These are phyloP conservation scores for Drosophila aff. DNA, from an alignment of 1,140 invertebrate genomes.

Conservation along the genomic window DNA sequence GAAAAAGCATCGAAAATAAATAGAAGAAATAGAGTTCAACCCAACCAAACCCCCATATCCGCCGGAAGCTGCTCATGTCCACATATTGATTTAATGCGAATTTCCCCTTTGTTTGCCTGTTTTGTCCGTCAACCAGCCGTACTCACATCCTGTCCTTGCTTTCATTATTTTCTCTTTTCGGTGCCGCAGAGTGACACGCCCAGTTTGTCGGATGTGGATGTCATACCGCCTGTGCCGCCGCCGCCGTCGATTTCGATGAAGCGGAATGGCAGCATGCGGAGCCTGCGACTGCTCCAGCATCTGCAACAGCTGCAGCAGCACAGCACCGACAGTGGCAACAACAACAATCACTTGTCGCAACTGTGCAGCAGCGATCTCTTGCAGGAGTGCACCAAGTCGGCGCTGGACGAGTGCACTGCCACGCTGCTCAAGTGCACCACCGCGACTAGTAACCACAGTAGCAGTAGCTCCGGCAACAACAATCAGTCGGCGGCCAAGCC, in stretches of 20 bases:
- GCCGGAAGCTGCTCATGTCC: constrained; percentile 58
- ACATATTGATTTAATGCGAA: constrained; percentile 65
- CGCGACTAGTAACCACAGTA: constrained; percentile 28
- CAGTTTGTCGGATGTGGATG: constrained; percentile 79
- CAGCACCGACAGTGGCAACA: constrained; percentile 43
- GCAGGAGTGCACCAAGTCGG: constrained; percentile 74
- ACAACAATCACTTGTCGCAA: constrained; percentile 63
- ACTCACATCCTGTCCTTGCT: constrained; percentile 35
- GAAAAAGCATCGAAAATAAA: not conserved
- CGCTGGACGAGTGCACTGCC: constrained; percentile 78
- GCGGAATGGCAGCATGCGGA: constrained; percentile 79
- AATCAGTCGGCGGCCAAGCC: constrained; percentile 52
- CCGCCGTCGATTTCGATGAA: constrained; percentile 74
- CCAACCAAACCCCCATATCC: constrained; percentile 13
- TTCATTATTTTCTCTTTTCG: constrained; percentile 2
- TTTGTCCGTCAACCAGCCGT: constrained; percentile 37
- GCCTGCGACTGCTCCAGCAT: constrained; percentile 71
- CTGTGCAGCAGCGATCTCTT: constrained; percentile 76
- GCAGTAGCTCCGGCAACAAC: constrained; percentile 30
- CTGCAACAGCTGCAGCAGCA: constrained; percentile 66
- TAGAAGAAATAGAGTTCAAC: not conserved
- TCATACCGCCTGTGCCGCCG: constrained; percentile 81
- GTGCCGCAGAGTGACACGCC: constrained; percentile 69
- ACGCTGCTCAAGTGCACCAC: constrained; percentile 77
- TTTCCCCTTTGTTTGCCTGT: constrained; percentile 16